Conservation (phyloP, 2,797 vertebrate genomes). For the Coilia nasus region DNA sequence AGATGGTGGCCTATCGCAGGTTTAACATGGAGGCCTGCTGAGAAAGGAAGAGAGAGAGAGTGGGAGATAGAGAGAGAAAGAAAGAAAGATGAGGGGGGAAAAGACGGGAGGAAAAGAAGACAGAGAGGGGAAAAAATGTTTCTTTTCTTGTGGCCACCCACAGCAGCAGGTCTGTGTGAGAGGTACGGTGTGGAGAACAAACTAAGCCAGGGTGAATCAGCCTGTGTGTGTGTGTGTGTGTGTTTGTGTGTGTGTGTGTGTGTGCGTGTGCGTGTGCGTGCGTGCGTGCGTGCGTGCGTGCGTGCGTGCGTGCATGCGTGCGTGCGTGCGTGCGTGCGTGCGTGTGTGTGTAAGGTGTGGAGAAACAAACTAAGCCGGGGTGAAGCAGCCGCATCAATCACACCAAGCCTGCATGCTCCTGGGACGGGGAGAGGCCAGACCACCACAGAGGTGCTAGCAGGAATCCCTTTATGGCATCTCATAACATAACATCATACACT, state of each 20-base stretch:
- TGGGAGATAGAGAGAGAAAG: constrained; percentile 2
- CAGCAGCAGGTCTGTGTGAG: constrained; percentile 75
- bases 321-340: not conserved
- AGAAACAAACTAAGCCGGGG: constrained; percentile 77
- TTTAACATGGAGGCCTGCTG: constrained; percentile 72
- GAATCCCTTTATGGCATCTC: not conserved
- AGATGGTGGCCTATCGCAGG: constrained; percentile 91
- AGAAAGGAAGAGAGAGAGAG: constrained; percentile 1
- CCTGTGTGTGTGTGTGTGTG: constrained; percentile 40
- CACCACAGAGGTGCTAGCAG: not conserved
- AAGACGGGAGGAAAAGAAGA: not conserved
- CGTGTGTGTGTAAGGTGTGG: not conserved
- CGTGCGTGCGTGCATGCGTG: not conserved
- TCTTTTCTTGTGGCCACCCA: constrained; percentile 88
- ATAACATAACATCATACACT: not conserved
- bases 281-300: constrained; percentile 13
- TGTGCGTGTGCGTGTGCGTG: not conserved
- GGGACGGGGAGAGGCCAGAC: constrained; percentile 62
- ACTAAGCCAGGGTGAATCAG: constrained; percentile 72
- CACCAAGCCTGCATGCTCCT: constrained; percentile 78
- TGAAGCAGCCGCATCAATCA: constrained; percentile 77
- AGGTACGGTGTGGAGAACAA: constrained; percentile 15
- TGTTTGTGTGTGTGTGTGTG: not conserved
- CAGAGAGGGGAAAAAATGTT: constrained; percentile 28
- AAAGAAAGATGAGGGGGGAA: constrained; percentile 57